phyloP scores from a whole-genome alignment of 2,888 invertebrate species.

The Cataglyphis cursor region DNA sequence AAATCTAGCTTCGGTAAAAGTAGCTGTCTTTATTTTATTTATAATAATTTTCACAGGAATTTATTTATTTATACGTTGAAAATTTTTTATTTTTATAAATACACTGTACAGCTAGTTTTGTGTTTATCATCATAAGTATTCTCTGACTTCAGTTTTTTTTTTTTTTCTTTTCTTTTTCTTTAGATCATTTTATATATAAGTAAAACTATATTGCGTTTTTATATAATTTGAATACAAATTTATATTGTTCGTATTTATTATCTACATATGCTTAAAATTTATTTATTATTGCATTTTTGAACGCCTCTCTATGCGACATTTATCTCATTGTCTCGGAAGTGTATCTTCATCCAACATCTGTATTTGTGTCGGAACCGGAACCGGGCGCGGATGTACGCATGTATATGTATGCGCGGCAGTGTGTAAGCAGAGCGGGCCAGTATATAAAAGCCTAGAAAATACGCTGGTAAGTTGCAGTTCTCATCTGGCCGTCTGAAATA shows the following conservation, averaged over 20 bases:
- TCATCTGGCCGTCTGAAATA: conserved; percentile 81
- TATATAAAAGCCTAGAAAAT: conserved; percentile 83
- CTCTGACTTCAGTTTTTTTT: neutral
- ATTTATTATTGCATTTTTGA: neutral
- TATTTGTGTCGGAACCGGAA: conserved; percentile 39
- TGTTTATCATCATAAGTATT: neutral
- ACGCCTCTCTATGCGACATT: conserved; percentile 8
- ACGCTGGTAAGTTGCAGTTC: conserved; percentile 84
- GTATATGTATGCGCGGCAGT: conserved; percentile 62
- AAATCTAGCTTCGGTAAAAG: neutral
- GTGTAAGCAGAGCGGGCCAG: conserved; percentile 68
- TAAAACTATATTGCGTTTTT: neutral
- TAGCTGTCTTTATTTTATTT: neutral
- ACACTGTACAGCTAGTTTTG: neutral
- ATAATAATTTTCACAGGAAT: neutral
- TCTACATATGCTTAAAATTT: conserved; percentile 12
- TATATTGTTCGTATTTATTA: neutral
- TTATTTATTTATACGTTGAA: neutral
- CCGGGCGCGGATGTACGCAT: conserved; percentile 57
- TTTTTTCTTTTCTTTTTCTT: neutral
- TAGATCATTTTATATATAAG: neutral
- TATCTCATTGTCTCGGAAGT: conserved; percentile 44
- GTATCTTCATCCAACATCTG: conserved; percentile 38
- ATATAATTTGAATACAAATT: neutral
- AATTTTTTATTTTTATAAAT: neutral